Conservation (phyloP, 2,888 invertebrate genomes). For the Belgica antarctica region DNA sequence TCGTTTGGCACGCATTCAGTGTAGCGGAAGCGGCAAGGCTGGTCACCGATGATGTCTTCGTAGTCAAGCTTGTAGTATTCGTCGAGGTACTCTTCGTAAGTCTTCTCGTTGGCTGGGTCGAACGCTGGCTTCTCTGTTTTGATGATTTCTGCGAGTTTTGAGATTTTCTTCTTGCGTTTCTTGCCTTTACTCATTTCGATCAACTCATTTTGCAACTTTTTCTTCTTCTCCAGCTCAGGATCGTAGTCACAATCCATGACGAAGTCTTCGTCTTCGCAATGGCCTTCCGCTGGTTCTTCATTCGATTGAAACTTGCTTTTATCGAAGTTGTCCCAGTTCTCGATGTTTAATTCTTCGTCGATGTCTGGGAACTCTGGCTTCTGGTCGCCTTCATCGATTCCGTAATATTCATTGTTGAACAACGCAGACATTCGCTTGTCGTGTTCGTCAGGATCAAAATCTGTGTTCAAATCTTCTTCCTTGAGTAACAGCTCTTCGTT, state of each 20-base stretch:
- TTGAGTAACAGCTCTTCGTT: slow-evolving; percentile 61
- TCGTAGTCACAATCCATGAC: slow-evolving; percentile 90
- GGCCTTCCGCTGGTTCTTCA: slow-evolving; percentile 55
- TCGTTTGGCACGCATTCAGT: slow-evolving; percentile 83
- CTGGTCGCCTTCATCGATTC: slow-evolving; percentile 63
- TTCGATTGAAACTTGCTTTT: slow-evolving; percentile 55
- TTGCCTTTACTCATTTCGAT: slow-evolving; percentile 60
- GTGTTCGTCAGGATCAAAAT: slow-evolving; percentile 86
- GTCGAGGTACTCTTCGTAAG: slow-evolving; percentile 84
- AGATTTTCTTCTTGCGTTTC: slow-evolving; percentile 65
- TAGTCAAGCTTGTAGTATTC: slow-evolving; percentile 94
- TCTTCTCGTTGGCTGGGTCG: slow-evolving; percentile 70
- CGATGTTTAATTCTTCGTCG: slow-evolving; percentile 60
- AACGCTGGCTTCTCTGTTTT: slow-evolving; percentile 77
- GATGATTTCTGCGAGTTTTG: slow-evolving; percentile 73
- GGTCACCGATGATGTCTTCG: slow-evolving; percentile 90
- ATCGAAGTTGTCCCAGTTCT: slow-evolving; percentile 55
- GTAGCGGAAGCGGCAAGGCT: slow-evolving; percentile 91
- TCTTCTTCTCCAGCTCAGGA: slow-evolving; percentile 56
- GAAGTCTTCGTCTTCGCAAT: slow-evolving; percentile 80
- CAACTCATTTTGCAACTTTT: slow-evolving; percentile 60
- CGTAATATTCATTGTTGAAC: slow-evolving; percentile 85
- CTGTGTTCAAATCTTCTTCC: slow-evolving; percentile 80
- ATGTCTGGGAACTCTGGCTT: slow-evolving; percentile 86
- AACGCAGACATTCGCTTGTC: slow-evolving; percentile 82